Percentiles rank a stretch among this genome's conserved stretches.
These are phyloP conservation scores for Malthinus seriepunctatus DNA, from an alignment of 2,888 invertebrate species.

Conservation along the genomic window DNA sequence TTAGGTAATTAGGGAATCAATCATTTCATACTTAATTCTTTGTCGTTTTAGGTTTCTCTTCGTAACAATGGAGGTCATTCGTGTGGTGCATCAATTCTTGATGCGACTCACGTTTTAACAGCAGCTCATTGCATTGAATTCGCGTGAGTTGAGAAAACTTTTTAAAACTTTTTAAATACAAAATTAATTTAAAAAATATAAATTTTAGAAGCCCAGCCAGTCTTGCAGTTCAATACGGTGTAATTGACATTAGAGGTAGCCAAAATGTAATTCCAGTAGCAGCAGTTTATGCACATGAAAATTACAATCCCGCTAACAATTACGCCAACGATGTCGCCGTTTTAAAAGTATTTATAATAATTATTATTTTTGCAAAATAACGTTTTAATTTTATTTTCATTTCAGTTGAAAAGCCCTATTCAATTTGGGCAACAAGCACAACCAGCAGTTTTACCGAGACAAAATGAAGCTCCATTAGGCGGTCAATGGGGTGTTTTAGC, in stretches of 20 bases:
- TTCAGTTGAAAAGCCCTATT: constrained; percentile 36
- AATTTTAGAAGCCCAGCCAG: background rate
- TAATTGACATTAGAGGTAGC: background rate
- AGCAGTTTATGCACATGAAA: constrained; percentile 15
- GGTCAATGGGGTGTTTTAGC: constrained; percentile 30
- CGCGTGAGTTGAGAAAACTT: background rate
- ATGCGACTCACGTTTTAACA: background rate
- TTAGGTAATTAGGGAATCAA: too few species aligned
- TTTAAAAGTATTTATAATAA: constrained; percentile 23
- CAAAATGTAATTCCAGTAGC: background rate
- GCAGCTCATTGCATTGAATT: background rate
- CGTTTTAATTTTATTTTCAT: background rate
- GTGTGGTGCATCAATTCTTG: background rate
- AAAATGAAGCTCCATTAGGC: constrained; percentile 25
- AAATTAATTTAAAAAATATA: background rate
- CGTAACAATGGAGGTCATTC: background rate
- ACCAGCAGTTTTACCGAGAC: constrained; percentile 30
- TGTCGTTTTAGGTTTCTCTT: background rate
- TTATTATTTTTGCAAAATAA: too few species aligned
- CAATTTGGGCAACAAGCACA: constrained; percentile 25
- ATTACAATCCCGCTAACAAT: constrained; percentile 20
- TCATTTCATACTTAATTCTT: background rate
- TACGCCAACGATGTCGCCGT: constrained; percentile 36
- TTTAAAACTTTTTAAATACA: too few species aligned
- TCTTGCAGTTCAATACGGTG: background rate